phyloP scores from a whole-genome alignment of 2,797 vertebrate genomes.

The Silurus aristotelis region DNA sequence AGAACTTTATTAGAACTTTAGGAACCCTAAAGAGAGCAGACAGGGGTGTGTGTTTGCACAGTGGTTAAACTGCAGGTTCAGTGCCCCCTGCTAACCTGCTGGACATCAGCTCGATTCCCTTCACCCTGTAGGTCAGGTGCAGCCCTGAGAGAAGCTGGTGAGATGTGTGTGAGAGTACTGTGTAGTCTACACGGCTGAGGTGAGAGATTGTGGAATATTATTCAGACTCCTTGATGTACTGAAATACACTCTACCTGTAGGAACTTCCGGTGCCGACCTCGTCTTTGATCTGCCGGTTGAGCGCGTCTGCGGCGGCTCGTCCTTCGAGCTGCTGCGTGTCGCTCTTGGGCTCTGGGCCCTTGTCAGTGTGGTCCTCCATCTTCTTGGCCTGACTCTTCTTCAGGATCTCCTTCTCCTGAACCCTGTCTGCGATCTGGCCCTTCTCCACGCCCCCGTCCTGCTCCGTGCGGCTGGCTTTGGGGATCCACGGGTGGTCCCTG shows the following conservation, averaged over 20 bases:
- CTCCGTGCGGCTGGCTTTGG: constrained; percentile 72
- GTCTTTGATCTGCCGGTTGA: constrained; percentile 92
- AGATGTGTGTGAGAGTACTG: neutral
- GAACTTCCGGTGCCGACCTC: constrained; percentile 83
- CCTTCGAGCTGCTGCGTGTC: constrained; percentile 71
- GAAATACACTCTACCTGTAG: constrained; percentile 83
- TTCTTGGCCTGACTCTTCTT: constrained; percentile 58
- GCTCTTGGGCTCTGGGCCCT: constrained; percentile 43
- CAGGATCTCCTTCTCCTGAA: constrained; percentile 75
- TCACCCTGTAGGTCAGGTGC: neutral
- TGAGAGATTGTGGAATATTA: neutral
- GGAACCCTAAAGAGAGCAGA: neutral
- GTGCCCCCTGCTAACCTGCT: neutral
- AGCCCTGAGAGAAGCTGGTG: neutral
- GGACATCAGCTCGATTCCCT: neutral
- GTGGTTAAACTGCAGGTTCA: neutral
- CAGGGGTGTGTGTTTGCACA: neutral
- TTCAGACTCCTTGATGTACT: neutral
- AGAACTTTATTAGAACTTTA: neutral
- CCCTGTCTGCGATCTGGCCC: constrained; percentile 74
- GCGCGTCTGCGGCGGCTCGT: constrained; percentile 83
- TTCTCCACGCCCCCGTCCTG: constrained; percentile 75
- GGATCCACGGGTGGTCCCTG: constrained; percentile 93
- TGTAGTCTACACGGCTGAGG: neutral
- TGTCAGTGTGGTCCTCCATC: constrained; percentile 64